Evolutionary conservation across 1,140 invertebrate species (phyloP).

Genomic region (Leptopilina boulardi): DNA sequence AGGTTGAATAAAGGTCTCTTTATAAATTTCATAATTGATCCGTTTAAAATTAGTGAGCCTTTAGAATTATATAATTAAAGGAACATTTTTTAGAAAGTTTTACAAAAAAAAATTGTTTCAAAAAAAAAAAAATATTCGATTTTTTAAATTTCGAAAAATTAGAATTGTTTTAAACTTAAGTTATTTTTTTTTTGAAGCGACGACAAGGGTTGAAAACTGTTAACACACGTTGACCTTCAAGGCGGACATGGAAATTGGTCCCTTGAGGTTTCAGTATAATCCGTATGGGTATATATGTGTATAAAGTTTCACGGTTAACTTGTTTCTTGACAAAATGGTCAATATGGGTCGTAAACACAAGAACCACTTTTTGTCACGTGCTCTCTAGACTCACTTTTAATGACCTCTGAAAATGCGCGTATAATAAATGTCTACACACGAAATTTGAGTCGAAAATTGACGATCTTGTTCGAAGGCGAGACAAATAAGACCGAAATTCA

Average conservation of each 20-base stretch:
- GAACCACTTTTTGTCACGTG: slow-evolving; percentile 16
- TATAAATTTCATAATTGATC: too few species aligned
- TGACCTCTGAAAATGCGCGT: background rate
- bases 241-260: slow-evolving; percentile 16
- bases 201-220: slow-evolving; percentile 5
- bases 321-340: slow-evolving; percentile 20
- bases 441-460: slow-evolving; percentile 14
- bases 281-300: too few species aligned
- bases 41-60: too few species aligned
- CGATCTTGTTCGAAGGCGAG: slow-evolving; percentile 13
- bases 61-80: too few species aligned
- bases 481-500: background rate
- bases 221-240: slow-evolving; percentile 17
- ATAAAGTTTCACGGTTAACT: slow-evolving; percentile 26
- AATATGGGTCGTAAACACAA: slow-evolving; percentile 31
- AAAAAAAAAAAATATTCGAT: too few species aligned
- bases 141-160: too few species aligned
- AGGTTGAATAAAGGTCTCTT: too few species aligned
- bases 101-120: too few species aligned
- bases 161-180: too few species aligned
- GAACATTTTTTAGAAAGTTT: too few species aligned
- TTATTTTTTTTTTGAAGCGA: background rate
- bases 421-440: background rate
- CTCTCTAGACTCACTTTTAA: background rate
- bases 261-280: slow-evolving; percentile 9